A percentile compares a stretch with the other conserved stretches of the same genome.
Evolutionary conservation across 2,113 vertebrate genomes (phyloP).

Genomic region (Lasiurus borealis): DNA sequence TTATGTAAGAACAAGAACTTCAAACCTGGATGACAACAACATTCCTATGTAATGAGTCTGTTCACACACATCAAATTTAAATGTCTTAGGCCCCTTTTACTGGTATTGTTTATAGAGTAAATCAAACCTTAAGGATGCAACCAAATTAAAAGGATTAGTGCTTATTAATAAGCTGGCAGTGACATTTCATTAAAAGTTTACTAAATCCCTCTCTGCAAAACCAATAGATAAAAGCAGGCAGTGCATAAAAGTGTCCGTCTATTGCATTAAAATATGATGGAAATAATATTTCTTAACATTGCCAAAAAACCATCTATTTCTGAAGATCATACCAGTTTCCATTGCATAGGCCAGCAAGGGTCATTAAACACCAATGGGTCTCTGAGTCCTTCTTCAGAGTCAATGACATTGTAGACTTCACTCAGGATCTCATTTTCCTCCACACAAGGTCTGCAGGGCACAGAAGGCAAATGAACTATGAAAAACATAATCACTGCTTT

Average conservation of each 20-base stretch:
- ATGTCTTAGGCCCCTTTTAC: conserved; percentile 31
- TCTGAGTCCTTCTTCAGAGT: conserved; percentile 89
- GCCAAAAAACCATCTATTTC: conserved; percentile 85
- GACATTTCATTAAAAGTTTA: conserved; percentile 74
- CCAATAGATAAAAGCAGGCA: conserved; percentile 83
- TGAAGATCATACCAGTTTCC: conserved; percentile 90
- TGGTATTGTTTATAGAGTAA: conserved; percentile 54
- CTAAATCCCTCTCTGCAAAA: conserved; percentile 72
- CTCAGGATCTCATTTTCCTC: conserved; percentile 88
- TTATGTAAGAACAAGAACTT: conserved; percentile 61
- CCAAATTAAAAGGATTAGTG: conserved; percentile 75
- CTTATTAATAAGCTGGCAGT: conserved; percentile 72
- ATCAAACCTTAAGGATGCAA: conserved; percentile 72
- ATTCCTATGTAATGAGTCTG: conserved; percentile 61
- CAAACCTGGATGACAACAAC: conserved; percentile 54
- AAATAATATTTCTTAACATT: conserved; percentile 87
- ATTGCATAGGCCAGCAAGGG: conserved; percentile 90
- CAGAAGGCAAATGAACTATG: conserved; percentile 90
- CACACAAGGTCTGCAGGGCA: conserved; percentile 89
- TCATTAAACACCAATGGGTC: conserved; percentile 93
- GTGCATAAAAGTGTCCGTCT: conserved; percentile 81
- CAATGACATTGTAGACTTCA: conserved; percentile 87
- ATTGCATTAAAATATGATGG: conserved; percentile 80
- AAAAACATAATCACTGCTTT: conserved; percentile 90
- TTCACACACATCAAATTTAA: conserved; percentile 60